Evolutionary conservation across 2,797 vertebrate species (phyloP).

Genomic region (Halcyon smyrnensis): DNA sequence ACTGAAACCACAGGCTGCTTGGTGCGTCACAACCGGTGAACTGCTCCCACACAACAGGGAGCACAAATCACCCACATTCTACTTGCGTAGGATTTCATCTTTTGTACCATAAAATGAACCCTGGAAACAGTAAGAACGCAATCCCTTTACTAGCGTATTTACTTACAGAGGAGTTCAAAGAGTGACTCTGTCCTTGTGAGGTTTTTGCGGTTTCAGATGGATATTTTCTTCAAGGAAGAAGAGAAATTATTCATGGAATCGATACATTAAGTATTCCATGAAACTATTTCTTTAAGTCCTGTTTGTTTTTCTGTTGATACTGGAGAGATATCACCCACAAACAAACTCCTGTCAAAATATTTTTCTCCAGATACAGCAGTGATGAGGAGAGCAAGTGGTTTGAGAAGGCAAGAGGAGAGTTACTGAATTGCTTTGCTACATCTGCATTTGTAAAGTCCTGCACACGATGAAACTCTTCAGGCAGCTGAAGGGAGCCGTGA

Average conservation of each 20-base stretch:
- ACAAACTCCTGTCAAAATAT: constrained; percentile 33
- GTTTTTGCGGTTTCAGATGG: background rate
- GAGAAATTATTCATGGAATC: constrained; percentile 8
- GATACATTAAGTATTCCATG: background rate
- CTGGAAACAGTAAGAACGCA: background rate
- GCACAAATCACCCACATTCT: background rate
- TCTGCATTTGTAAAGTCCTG: background rate
- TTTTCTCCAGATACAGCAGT: background rate
- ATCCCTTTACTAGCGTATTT: background rate
- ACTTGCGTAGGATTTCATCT: background rate
- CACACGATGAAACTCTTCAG: background rate
- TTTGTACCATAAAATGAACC: constrained; percentile 17
- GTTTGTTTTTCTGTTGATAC: constrained; percentile 21
- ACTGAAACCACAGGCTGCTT: background rate
- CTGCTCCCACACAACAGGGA: background rate
- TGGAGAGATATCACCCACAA: background rate
- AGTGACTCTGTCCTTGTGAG: background rate
- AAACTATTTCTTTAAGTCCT: background rate
- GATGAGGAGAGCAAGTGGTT: background rate
- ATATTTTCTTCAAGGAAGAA: constrained; percentile 7
- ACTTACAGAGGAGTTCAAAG: background rate
- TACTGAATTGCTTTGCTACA: background rate
- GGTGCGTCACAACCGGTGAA: background rate
- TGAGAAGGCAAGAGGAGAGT: background rate
- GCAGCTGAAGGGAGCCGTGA: constrained; percentile 12